phyloP scores from a whole-genome alignment of 2,888 invertebrate species.

The Allygus modestus region DNA sequence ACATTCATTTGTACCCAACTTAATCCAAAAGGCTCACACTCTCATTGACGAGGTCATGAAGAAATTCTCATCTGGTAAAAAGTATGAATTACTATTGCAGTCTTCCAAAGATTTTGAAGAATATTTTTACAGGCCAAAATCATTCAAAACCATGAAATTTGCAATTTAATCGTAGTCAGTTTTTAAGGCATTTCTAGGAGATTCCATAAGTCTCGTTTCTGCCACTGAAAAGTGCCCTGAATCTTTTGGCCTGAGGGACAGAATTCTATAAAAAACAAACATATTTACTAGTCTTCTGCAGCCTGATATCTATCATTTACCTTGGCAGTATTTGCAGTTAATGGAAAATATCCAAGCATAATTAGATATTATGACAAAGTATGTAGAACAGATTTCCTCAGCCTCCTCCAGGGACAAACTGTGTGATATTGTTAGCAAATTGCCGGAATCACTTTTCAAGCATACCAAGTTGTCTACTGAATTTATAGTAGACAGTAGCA shows the following conservation, averaged over 20 bases:
- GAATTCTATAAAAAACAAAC: background rate
- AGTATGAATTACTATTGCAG: background rate
- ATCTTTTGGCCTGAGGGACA: background rate
- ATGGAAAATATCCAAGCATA: background rate
- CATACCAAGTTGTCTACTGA: slow-evolving; percentile 30
- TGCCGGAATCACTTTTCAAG: slow-evolving; percentile 25
- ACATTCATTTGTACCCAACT: background rate
- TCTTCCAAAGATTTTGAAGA: background rate
- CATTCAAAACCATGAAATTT: background rate
- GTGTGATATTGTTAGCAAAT: background rate
- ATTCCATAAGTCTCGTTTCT: background rate
- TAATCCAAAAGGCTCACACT: background rate
- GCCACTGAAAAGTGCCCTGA: background rate
- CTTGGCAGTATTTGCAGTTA: slow-evolving; percentile 30
- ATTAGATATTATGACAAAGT: slow-evolving; percentile 40
- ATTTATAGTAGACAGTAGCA: slow-evolving; percentile 22
- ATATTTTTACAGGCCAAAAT: background rate
- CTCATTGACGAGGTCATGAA: slow-evolving; percentile 2
- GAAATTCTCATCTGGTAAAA: background rate
- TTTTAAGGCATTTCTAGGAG: background rate
- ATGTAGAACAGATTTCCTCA: slow-evolving; percentile 2
- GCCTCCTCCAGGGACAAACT: background rate
- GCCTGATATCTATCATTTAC: slow-evolving; percentile 21
- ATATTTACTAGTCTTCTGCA: background rate
- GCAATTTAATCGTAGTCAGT: background rate